Evolutionary conservation across 2,797 vertebrate species (phyloP).

Genomic region (Hybognathus amarus): DNA sequence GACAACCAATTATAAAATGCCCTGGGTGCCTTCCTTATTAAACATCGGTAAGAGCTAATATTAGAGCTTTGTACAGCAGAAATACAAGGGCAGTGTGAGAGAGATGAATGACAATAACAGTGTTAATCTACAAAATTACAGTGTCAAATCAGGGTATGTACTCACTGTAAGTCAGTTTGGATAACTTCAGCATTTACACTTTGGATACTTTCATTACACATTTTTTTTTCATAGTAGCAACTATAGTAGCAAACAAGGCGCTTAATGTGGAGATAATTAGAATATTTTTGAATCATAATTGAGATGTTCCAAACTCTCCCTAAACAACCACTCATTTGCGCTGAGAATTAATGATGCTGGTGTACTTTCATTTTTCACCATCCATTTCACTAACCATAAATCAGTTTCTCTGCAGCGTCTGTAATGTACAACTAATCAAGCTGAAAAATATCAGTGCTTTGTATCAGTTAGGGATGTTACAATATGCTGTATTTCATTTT

Average conservation of each 20-base stretch:
- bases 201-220: not conserved
- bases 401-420: conserved; percentile 7
- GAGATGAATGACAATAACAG: not conserved
- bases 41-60: not conserved
- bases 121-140: not conserved
- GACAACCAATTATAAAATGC: conserved; percentile 7
- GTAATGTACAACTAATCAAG: conserved; percentile 25
- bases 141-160: not conserved
- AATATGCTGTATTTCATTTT: not conserved
- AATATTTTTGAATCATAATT: conserved; percentile 14
- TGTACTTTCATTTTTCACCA: conserved; percentile 1
- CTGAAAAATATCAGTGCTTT: conserved; percentile 14
- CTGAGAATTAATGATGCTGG: conserved; percentile 15
- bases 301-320: not conserved
- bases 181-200: not conserved
- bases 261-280: conserved; percentile 7
- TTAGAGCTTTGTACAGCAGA: not conserved
- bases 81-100: not conserved
- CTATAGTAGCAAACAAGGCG: not conserved
- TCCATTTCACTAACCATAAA: not conserved
- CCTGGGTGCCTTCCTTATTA: not conserved
- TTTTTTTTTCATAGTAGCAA: not conserved
- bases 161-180: not conserved
- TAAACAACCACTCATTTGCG: conserved; percentile 9
- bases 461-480: not conserved